phyloP scores from a whole-genome alignment of 2,888 invertebrate species.

The Smittia sp. region DNA sequence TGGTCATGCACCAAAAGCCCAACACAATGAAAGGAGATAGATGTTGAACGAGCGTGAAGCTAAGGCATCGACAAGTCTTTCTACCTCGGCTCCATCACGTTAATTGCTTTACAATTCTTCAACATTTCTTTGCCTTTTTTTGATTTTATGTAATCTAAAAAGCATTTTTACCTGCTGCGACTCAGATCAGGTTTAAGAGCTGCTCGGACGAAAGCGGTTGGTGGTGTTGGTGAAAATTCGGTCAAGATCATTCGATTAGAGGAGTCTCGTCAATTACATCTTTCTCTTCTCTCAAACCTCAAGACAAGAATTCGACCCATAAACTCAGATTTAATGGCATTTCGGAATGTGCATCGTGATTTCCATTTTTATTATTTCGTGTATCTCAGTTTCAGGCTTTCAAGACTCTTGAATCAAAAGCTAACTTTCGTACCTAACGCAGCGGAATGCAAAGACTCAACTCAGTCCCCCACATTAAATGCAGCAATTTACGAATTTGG shows the following conservation, averaged over 20 bases:
- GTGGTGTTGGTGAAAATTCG: conserved; percentile 32
- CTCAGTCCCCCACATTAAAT: not conserved
- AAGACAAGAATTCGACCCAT: conserved; percentile 38
- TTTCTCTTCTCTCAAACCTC: not conserved
- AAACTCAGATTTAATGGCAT: conserved; percentile 33
- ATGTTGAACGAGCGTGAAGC: not conserved
- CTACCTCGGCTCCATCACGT: conserved; percentile 25
- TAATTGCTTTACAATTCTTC: conserved; percentile 37
- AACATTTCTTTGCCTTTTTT: conserved; percentile 3
- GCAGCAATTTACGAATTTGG: not conserved
- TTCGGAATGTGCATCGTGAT: conserved; percentile 38
- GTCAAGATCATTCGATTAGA: conserved; percentile 41
- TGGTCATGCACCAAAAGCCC: not conserved
- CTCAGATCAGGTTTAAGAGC: not conserved
- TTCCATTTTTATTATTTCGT: conserved; percentile 23
- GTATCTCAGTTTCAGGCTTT: not conserved
- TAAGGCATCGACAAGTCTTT: not conserved
- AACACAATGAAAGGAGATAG: not conserved
- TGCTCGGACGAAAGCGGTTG: not conserved
- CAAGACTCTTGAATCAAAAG: not conserved
- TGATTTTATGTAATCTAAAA: conserved; percentile 29
- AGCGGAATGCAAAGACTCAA: not conserved
- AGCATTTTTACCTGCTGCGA: conserved; percentile 21
- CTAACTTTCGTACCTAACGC: not conserved
- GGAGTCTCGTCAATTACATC: not conserved